Evolutionary conservation across 2,888 invertebrate species (phyloP), one percentile per base, ranked within the genome.

Genomic region (Orthonychiurus folsomi): DNA sequence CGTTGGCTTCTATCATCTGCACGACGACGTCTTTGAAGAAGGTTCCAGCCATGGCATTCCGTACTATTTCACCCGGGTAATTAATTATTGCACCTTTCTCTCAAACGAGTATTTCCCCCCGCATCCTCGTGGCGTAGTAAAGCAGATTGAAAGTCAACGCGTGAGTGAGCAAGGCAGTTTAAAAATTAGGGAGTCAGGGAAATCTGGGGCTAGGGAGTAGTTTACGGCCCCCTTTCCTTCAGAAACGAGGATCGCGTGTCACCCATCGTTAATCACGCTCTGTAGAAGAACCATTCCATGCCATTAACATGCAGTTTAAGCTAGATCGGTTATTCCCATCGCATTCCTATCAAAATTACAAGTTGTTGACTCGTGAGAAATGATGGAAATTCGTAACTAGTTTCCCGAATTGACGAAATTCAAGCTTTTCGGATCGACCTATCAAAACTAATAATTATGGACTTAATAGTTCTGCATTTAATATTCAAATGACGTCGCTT

Each of bases 1-100:
- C 74, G 47, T 64, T 74, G 66, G 70, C 74, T 26, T 65, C 72
- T 5, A 21, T 75, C 5, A 55, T 75, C 5, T 75, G 75, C 66
- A 68, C 69, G 57, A 73, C 74, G 53, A 73, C 72, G 15, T 70
- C 69, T n/a, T 58, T 75, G 12, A 63, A 66, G 37, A 60, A 67
- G 9, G 69, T 73, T 53, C 75, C 74, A 28, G 62, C 69, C n/a
- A 67, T 68, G 37, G 69, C 70, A 12, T 70, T 75, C 64, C 63
- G 69, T 23, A 66, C 68, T n/a, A 62, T 69, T 27, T 71, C 72
- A 25, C 25, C 61, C 28, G 63, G 64, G 73, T 73, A 72, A 69
- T 52, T 26, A 28, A 60, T 18, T 52, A 5, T 37, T 37, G n/a
- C n/a, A n/a, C n/a, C n/a, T n/a, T n/a, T n/a, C n/a, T n/a, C n/a